Evolutionary conservation across 2,888 invertebrate genomes (phyloP).

Genomic region (Philereme transversata): DNA sequence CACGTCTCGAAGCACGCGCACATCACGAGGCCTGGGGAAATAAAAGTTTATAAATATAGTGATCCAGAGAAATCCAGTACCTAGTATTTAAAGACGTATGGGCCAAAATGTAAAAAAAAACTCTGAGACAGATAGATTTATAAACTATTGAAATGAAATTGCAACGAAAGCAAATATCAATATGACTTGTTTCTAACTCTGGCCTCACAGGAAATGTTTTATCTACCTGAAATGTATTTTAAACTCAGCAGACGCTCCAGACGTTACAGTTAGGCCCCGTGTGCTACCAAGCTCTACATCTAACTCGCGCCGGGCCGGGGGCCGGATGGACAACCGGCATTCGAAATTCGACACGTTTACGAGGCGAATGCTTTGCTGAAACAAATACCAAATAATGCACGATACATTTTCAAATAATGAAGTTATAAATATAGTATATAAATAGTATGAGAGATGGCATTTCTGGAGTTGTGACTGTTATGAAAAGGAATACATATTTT

Average conservation of each 20-base stretch:
- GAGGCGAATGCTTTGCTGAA: conserved; percentile 57
- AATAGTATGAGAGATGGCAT: no score
- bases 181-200: no score
- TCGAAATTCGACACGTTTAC: conserved; percentile 63
- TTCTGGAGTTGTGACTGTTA: no score
- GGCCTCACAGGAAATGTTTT: no score
- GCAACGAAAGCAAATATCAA: not conserved
- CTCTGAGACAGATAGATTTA: no score
- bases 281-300: conserved; percentile 50
- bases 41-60: not conserved
- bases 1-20: conserved; percentile 50
- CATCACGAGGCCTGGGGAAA: conserved; percentile 47
- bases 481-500: no score
- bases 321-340: conserved; percentile 59
- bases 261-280: conserved; percentile 56
- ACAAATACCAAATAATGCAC: not conserved
- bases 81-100: not conserved
- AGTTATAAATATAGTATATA: no score
- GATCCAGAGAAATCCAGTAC: not conserved
- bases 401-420: not conserved
- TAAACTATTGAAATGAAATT: no score
- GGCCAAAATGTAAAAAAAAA: no score
- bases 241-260: conserved; percentile 58
- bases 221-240: conserved; percentile 51
- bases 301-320: conserved; percentile 56